Base-by-base conservation (phyloP, 2,113 vertebrate species). In the Callionymus lyra region DNA sequence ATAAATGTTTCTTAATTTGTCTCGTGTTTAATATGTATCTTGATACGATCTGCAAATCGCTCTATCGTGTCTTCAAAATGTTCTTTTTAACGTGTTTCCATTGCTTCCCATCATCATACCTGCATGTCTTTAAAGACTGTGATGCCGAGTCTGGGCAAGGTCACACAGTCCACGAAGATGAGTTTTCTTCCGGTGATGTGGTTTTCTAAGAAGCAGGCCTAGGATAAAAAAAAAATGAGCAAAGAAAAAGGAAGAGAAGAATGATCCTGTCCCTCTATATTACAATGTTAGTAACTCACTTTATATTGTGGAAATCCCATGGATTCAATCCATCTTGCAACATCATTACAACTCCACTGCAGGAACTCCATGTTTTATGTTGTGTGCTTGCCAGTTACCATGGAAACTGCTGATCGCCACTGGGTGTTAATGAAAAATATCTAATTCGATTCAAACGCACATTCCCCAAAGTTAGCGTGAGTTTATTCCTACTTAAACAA, bases 181-280 rank as follows among this genome's bases (percentile, higher is more conserved):
- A 97, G 88, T 65, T 91, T 92, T 59, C 65, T 84, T 48, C 92
- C 91, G 17, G 53, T 86, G 83, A 97, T 80, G 70, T 76, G 56
- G 52, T 96, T 95, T 59, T 82, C 55, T 1, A 70, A 87, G 76
- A 97, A 94, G 67, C 94, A 94, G 6, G 72, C 86, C 92, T 98
- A 79, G 39, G 12, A 69, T 15, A 51, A 18, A 43, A 39, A 60
- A 9, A 4, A 2, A 44, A 1, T 34, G 27, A 44, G 11, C n/a
- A n/a, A n/a, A n/a, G n/a, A n/a, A n/a, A n/a, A n/a, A n/a, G n/a
- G 15, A 33, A 6, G 10, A 16, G 31, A 10, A 16, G 6, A 6
- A 6, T 10, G 34, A 31, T 35, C 34, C 16, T 19, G 15, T 41
- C 27, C 46, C 9, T 27, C 1, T 4, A 9, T 16, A 9, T 17